Percentiles rank a stretch among this genome's conserved stretches.
Conservation (phyloP, 2,797 vertebrate genomes). For the Phylloscopus collybita region DNA sequence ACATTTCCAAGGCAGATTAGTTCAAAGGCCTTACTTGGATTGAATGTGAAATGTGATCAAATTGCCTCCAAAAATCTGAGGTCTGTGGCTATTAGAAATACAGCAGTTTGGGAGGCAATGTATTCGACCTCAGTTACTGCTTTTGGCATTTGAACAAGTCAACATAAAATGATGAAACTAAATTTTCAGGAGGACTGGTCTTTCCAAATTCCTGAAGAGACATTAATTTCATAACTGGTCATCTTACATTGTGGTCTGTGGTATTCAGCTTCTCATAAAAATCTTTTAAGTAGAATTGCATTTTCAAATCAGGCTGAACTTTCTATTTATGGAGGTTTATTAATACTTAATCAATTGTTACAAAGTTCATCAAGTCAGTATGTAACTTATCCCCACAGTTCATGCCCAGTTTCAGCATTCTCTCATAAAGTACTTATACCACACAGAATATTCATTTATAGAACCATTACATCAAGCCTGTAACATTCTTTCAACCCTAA, state of each 20-base stretch:
- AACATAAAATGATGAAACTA: neutral
- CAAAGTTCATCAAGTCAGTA: neutral
- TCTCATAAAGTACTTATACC: neutral
- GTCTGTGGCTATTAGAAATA: neutral
- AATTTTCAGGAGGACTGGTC: neutral
- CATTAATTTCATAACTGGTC: neutral
- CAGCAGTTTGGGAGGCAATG: neutral
- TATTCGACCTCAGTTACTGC: neutral
- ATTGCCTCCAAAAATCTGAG: neutral
- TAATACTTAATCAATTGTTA: neutral
- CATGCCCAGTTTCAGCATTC: neutral
- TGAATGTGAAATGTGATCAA: neutral
- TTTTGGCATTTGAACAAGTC: slow-evolving; percentile 10
- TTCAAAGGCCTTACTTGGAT: neutral
- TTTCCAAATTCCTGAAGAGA: neutral
- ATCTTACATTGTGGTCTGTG: neutral
- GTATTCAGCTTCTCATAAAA: neutral
- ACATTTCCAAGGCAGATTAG: neutral
- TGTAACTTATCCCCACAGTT: neutral
- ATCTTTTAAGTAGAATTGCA: neutral
- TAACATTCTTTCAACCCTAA: neutral
- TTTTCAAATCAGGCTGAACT: neutral
- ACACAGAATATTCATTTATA: neutral
- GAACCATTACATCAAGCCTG: neutral
- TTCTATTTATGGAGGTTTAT: neutral